These are phyloP conservation scores for Haliclona indistincta DNA, from an alignment of 37 sponge, comb jelly and placozoan genomes.

Conservation along the genomic window DNA sequence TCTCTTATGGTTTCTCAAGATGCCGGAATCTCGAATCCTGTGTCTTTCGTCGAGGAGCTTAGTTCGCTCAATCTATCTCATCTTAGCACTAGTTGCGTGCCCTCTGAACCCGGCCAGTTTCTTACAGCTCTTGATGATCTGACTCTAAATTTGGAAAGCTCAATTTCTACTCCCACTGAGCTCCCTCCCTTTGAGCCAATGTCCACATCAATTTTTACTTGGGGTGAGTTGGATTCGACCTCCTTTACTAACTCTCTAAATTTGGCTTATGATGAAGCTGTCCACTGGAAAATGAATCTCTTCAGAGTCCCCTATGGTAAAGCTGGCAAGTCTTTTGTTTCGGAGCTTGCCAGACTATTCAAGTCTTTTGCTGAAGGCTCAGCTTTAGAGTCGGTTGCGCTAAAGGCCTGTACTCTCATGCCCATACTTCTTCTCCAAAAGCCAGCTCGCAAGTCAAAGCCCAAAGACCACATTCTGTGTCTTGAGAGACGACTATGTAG, in stretches of 20 bases:
- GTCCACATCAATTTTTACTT: neutral
- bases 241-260: neutral
- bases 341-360: slow-evolving; percentile 29
- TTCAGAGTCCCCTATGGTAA: slow-evolving; percentile 33
- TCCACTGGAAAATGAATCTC: slow-evolving; percentile 27
- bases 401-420: slow-evolving; percentile 31
- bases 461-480: slow-evolving; percentile 25
- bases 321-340: slow-evolving; percentile 25
- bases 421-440: slow-evolving; percentile 40
- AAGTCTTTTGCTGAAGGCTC: slow-evolving; percentile 17
- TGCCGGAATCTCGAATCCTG: too few relatives aligned
- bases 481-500: slow-evolving; percentile 22
- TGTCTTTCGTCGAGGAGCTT: too few relatives aligned
- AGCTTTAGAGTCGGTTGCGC: slow-evolving; percentile 31
- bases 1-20: too few relatives aligned
- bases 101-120: too few relatives aligned
- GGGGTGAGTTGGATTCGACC: neutral
- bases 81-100: too few relatives aligned
- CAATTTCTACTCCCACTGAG: too few relatives aligned
- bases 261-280: slow-evolving; percentile 22
- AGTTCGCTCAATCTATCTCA: too few relatives aligned
- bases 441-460: slow-evolving; percentile 7
- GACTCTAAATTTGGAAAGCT: too few relatives aligned
- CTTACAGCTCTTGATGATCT: too few relatives aligned
- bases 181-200: neutral